Base-by-base conservation (phyloP, 2,797 vertebrate genomes). In the Chaetophractus vellerosus region DNA sequence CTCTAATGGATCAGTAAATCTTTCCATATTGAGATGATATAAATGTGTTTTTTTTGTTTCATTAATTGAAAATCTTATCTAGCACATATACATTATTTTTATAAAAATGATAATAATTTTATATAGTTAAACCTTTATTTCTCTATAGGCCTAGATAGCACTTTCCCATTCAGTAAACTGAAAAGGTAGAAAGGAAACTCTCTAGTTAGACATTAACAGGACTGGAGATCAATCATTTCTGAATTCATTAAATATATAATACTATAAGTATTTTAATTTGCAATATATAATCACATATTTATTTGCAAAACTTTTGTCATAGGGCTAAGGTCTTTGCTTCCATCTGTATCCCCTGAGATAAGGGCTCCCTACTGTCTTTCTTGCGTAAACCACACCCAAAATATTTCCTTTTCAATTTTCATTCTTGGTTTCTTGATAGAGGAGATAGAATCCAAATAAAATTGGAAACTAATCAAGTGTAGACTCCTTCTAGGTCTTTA, bases 231-330 rank as follows among this genome's bases (percentile, higher is more conserved):
- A 87, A n/a, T 57, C 21, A 80, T 19, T 4, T 33, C n/a, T 80
- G 10, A 63, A 31, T 75, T 88, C 33, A 84, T 79, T 38, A 63
- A 84, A 64, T 61, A 69, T 72, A 9, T 94, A 57, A 92, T 61
- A 19, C 26, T 74, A 26, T n/a, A 41, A 61, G 36, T 76, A 84
- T 41, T 84, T 83, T 82, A 76, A 69, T 66, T 66, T 18, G n/a
- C 21, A 88, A 31, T 5, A 31, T 59, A 48, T 64, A 36, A 45
- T 57, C 75, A 4, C 24, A 33, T 28, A 41, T 61, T 61, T 88
- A 66, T 6, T 75, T 69, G 0, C 4, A 75, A 63, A 75, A 71
- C 0, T 15, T 69, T 52, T 85, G 12, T n/a, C 18, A 7, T 50
- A 75, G 26, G 2, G 28, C 61, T 61, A 85, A 76, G 14, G 8